Conservation (phyloP, 2,797 vertebrate genomes). For the Lacerta agilis region DNA sequence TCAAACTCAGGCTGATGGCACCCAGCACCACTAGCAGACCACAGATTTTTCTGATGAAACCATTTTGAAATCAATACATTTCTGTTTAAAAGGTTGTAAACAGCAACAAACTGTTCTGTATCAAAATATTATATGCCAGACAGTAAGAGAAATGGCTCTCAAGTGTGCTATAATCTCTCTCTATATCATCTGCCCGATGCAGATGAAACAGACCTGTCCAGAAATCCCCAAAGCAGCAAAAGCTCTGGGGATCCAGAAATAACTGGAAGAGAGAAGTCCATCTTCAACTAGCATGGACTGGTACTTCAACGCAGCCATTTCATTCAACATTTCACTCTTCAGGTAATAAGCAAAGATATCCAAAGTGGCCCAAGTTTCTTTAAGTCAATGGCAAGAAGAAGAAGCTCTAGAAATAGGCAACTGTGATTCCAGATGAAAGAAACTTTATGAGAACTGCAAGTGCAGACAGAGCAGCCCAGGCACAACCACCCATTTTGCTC, state of each 20-base stretch:
- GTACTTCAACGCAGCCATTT: neutral
- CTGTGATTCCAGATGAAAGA: neutral
- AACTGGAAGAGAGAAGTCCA: neutral
- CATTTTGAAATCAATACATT: neutral
- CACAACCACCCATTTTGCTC: neutral
- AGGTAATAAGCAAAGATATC: neutral
- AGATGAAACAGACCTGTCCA: neutral
- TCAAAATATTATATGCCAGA: neutral
- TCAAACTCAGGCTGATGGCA: neutral
- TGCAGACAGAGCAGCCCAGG: fast-evolving
- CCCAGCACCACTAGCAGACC: neutral
- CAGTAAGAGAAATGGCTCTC: neutral
- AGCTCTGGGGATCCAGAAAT: neutral
- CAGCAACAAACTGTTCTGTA: neutral
- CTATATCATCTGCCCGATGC: no score
- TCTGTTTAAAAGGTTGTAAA: neutral
- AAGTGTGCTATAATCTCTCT: no score
- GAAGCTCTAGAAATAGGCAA: neutral
- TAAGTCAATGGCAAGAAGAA: neutral
- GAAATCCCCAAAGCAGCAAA: neutral
- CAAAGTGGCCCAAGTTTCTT: neutral
- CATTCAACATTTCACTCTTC: neutral
- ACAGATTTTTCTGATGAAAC: neutral
- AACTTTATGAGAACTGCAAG: neutral
- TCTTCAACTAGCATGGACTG: no score